Evolutionary conservation across 2,888 invertebrate species (phyloP).

Genomic region (Blomia tropicalis): DNA sequence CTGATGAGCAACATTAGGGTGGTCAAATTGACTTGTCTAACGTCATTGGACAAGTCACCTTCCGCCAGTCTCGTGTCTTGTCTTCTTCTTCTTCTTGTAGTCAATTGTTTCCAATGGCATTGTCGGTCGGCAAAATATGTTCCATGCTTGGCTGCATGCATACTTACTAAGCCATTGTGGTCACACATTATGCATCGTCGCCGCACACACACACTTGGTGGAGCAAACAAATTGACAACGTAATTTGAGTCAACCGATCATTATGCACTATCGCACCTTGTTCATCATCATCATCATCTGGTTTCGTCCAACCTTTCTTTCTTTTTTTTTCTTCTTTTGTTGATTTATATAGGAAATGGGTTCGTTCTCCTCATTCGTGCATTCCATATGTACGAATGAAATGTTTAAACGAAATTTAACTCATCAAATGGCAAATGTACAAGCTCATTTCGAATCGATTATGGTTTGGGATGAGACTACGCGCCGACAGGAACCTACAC

Average conservation of each 20-base stretch:
- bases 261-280: background rate
- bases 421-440: background rate
- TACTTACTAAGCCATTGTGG: background rate
- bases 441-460: background rate
- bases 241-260: background rate
- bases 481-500: too few species aligned
- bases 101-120: background rate
- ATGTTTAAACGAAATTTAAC: too few species aligned
- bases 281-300: too few species aligned
- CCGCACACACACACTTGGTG: background rate
- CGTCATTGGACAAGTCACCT: background rate
- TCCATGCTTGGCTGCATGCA: background rate
- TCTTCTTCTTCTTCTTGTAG: too few species aligned
- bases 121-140: background rate
- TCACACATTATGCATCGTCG: background rate
- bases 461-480: background rate
- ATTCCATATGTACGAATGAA: too few species aligned
- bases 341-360: slow-evolving; percentile 4
- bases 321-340: background rate
- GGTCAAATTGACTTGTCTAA: slow-evolving; percentile 4
- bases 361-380: too few species aligned
- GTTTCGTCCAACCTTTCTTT: too few species aligned
- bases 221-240: slow-evolving; percentile 8
- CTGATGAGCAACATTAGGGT: background rate
- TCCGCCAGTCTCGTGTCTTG: slow-evolving; percentile 12